These are phyloP conservation scores for Drosophila yakuba DNA, from an alignment of 1,140 invertebrate genomes.

Conservation along the genomic window DNA sequence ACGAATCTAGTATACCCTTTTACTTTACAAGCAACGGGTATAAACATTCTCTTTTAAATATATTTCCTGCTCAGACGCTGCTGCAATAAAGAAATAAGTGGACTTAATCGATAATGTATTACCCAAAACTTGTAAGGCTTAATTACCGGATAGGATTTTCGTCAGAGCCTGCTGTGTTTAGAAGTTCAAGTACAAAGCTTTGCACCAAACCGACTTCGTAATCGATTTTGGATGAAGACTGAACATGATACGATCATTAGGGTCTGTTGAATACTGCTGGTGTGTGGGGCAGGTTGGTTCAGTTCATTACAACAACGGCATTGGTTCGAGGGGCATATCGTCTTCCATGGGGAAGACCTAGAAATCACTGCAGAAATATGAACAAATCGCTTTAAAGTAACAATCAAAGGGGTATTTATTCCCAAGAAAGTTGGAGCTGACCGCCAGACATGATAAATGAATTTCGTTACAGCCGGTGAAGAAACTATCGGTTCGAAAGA, in stretches of 20 bases:
- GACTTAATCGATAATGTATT: no score
- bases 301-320: slow-evolving; percentile 53
- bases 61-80: no score
- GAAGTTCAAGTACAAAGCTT: background rate
- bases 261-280: background rate
- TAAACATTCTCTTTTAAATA: no score
- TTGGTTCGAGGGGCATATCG: slow-evolving; percentile 50
- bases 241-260: slow-evolving; percentile 56
- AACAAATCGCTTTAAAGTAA: slow-evolving; percentile 57
- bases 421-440: slow-evolving; percentile 38
- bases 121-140: no score
- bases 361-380: slow-evolving; percentile 17
- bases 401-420: slow-evolving; percentile 70
- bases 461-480: slow-evolving; percentile 34
- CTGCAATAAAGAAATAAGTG: no score
- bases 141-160: background rate
- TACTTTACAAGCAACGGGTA: no score
- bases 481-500: slow-evolving; percentile 55
- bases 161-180: background rate
- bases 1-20: no score
- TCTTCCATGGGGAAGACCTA: slow-evolving; percentile 26
- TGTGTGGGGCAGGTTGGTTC: background rate
- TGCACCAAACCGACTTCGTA: background rate
- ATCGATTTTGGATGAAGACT: slow-evolving; percentile 36
- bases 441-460: slow-evolving; percentile 68